Evolutionary conservation across 2,113 vertebrate genomes (phyloP).

Genomic region (Sebastes schlegelii): DNA sequence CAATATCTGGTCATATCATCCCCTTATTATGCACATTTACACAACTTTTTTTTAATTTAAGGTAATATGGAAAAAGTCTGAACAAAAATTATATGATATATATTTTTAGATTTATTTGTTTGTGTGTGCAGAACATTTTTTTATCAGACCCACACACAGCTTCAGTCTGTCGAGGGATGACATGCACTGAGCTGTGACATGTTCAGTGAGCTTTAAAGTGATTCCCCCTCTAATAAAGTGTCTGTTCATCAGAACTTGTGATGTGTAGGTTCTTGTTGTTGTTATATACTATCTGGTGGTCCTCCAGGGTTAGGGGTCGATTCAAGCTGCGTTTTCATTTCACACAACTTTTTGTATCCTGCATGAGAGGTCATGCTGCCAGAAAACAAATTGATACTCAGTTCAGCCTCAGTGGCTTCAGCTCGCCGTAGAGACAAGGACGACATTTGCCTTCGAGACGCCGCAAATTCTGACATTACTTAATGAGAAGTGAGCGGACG

Average conservation of each 20-base stretch:
- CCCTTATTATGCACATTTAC: neutral
- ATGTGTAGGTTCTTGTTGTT: slow-evolving; percentile 26
- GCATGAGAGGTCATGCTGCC: slow-evolving; percentile 49
- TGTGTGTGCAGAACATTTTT: neutral
- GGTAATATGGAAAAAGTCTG: neutral
- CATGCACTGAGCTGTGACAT: neutral
- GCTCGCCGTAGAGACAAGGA: slow-evolving; percentile 57
- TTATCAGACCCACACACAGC: neutral
- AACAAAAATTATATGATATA: neutral
- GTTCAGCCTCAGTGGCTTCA: slow-evolving; percentile 61
- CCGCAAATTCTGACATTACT: slow-evolving; percentile 65
- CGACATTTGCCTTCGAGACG: slow-evolving; percentile 38
- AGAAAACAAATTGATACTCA: slow-evolving; percentile 63
- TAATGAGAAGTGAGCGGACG: slow-evolving; percentile 68
- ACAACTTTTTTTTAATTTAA: neutral
- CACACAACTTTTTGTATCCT: slow-evolving; percentile 32
- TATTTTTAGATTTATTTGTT: neutral
- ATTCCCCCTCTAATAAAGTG: slow-evolving; percentile 19
- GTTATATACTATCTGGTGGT: slow-evolving; percentile 29
- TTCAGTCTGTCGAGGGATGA: neutral
- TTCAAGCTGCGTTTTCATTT: slow-evolving; percentile 46
- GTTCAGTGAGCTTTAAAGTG: slow-evolving; percentile 1
- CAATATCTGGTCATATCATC: neutral
- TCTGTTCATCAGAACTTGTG: slow-evolving; percentile 25
- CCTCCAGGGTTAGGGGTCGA: neutral